phyloP scores from a whole-genome alignment of 2,888 invertebrate species.

The Drosophila percnosoma region DNA sequence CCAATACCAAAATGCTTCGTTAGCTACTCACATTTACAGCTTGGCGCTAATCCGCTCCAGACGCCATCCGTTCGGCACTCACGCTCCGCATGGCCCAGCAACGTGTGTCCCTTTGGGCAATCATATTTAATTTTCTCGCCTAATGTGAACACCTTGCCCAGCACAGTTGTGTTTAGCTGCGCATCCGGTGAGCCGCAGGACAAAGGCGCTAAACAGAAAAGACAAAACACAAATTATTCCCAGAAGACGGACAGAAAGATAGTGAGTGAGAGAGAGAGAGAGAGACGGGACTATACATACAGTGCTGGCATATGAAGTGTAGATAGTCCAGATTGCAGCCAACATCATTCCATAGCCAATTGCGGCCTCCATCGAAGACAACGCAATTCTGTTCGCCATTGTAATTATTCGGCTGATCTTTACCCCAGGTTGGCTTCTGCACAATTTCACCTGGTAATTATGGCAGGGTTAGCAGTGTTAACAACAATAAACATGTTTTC shows the following conservation, averaged over 20 bases:
- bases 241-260: not conserved
- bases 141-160: slow-evolving; percentile 89
- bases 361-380: slow-evolving; percentile 95
- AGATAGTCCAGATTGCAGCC: slow-evolving; percentile 96
- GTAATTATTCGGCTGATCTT: slow-evolving; percentile 97
- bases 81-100: slow-evolving; percentile 89
- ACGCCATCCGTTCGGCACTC: slow-evolving; percentile 91
- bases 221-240: not conserved
- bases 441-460: slow-evolving; percentile 89
- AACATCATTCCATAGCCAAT: slow-evolving; percentile 97
- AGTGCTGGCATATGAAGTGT: slow-evolving; percentile 96
- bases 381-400: slow-evolving; percentile 98
- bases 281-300: slow-evolving; percentile 86
- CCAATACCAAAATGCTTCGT: not conserved
- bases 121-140: slow-evolving; percentile 90
- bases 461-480: too few species aligned
- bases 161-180: slow-evolving; percentile 92
- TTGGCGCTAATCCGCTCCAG: slow-evolving; percentile 93
- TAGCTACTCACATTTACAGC: slow-evolving; percentile 92
- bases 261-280: not conserved
- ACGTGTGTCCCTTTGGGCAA: slow-evolving; percentile 93
- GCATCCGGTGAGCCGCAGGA: slow-evolving; percentile 96
- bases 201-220: slow-evolving; percentile 89
- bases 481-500: too few species aligned
- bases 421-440: slow-evolving; percentile 94